Base-by-base conservation (phyloP, 2,113 vertebrate species). In the Bubalus kerabau region DNA sequence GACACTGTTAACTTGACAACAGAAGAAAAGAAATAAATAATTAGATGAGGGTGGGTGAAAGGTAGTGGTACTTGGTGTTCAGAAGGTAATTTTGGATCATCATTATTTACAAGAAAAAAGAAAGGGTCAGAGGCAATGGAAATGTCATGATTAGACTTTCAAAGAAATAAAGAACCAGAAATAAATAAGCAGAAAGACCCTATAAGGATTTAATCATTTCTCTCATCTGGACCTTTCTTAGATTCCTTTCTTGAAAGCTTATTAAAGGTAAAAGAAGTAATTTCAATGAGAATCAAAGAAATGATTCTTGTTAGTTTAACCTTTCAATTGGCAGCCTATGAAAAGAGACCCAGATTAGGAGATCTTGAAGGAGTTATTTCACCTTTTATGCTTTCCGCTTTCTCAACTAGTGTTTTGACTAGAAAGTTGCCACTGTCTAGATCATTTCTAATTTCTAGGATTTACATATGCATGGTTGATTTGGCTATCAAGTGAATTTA, bases 1-100 rank as follows among this genome's bases (percentile, higher is more conserved):
- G 80, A 95, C 81, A 93, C 60, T 64, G 93, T 54, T 96, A 95
- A 96, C 91, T 94, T 94, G 87, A 92, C 30, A 87, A 90, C 28
- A 94, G 40, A 91, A 23, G 57, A 56, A 94, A 96, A 95, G 3
- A 48, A 43, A 81, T 83, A 94, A 87, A 85, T 46, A 87, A 90
- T 94, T 90, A 95, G 83, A 76, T 88, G 24, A 0, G 26, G 36
- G 23, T 67, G n/a, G n/a, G 24, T 90, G 48, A 83, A 52, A 96
- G 12, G 6, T 43, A 74, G 26, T 81, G n/a, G 23, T 5, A 36
- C 4, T 56, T 64, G 15, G n/a, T 46, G 32, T 83, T 62, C 84
- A 15, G 54, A 93, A 97, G 36, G 26, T 12, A 93, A 64, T 86
- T 92, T 83, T 60, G 60, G 46, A 76, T 26, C 30, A 76, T 93